A percentile compares a stretch with the other conserved stretches of the same genome.
phyloP scores from a whole-genome alignment of 2,888 invertebrate genomes.

The Pammene aurita region DNA sequence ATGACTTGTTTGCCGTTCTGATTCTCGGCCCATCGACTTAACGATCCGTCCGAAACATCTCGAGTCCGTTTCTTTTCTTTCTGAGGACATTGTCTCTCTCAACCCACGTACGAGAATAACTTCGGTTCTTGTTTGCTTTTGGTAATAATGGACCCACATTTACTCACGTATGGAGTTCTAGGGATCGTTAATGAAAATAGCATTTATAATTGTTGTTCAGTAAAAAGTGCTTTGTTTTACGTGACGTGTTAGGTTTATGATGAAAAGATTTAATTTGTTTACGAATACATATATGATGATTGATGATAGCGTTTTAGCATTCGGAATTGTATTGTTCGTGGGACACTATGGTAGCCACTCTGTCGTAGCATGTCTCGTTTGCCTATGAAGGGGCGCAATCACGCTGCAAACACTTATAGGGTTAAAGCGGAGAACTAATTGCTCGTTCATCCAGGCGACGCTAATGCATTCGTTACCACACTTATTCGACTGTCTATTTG shows the following conservation, averaged over 20 bases:
- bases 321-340: not conserved
- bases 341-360: not conserved
- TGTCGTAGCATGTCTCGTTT: not conserved
- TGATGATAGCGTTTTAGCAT: not conserved
- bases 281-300: not conserved
- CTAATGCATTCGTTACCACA: not conserved
- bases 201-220: conserved; percentile 15
- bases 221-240: not conserved
- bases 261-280: not conserved
- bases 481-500: conserved; percentile 12
- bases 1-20: conserved; percentile 22
- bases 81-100: conserved; percentile 31
- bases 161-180: conserved; percentile 23
- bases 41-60: conserved; percentile 10
- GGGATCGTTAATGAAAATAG: conserved; percentile 7
- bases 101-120: conserved; percentile 28
- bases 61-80: conserved; percentile 22
- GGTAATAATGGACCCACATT: conserved; percentile 35
- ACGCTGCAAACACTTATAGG: conserved; percentile 2
- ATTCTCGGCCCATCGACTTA: conserved; percentile 8
- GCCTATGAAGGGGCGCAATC: conserved; percentile 16
- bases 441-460: not conserved
- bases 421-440: conserved; percentile 3
- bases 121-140: conserved; percentile 28
- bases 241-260: not conserved